Base-by-base conservation (phyloP, 2,113 vertebrate genomes). In the Onychostoma macrolepis region DNA sequence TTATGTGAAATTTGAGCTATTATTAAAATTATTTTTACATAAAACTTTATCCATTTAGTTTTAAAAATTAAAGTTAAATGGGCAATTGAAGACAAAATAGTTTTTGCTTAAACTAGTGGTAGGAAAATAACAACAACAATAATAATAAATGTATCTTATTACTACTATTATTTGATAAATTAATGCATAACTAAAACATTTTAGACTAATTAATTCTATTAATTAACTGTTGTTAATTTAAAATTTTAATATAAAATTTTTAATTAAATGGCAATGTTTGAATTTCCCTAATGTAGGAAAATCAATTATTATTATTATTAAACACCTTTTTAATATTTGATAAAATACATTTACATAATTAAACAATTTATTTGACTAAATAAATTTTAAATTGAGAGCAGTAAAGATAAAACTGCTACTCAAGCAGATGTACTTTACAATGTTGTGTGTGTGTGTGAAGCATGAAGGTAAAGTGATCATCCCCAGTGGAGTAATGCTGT, bases 401-500 rank as follows among this genome's bases (percentile, higher is more conserved):
- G 1, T 38, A 24, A 71, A 24, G 30, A 71, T 24, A 71, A 38
- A 10, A 71, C 1, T 3, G 19, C 30, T 71, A 36, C 4, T 9
- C 3, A 9, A 36, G 17, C 0, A 1, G 33, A 36, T 69, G 65
- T 17, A 71, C 48, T 50, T 17, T 50, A 50, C 48, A 48, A 48
- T 48, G 45, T 48, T 50, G 48, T 53, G 50, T 53, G 48, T 38
- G 63, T 71, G 65, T 79, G 15, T 28, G 83, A 26, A 50, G 84
- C 12, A 67, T 48, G 43, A 77, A 87, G 77, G n/a, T 61, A 85
- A 65, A 83, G 45, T 50, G 67, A 87, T 58, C 41, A 63, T 56
- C 56, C 85, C 56, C 74, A 77, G 58, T 61, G 65, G 43, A 79
- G 84, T 71, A 50, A 76, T 28, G 4, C 41, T 85, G 80, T 76